phyloP scores from a whole-genome alignment of 2,113 vertebrate genomes.

The Dicrurus megarhynchus region DNA sequence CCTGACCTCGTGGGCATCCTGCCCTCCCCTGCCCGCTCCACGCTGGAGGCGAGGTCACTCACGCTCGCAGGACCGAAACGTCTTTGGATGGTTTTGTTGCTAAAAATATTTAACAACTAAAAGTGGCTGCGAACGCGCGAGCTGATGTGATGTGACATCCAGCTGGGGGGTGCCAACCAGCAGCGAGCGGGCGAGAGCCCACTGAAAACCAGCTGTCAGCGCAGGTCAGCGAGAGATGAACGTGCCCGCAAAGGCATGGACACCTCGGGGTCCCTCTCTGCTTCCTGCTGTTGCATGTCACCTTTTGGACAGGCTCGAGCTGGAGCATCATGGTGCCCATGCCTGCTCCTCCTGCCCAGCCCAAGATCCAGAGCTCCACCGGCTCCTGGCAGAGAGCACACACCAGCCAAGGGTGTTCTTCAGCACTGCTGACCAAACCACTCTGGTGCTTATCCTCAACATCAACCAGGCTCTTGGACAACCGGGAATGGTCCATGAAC shows the following conservation, averaged over 20 bases:
- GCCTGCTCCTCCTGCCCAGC: not conserved
- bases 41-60: not conserved
- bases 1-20: rapidly evolving
- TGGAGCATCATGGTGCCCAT: rapidly evolving
- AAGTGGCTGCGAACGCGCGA: rapidly evolving
- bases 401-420: not conserved
- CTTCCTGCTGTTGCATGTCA: not conserved
- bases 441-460: not conserved
- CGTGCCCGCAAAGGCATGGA: not conserved
- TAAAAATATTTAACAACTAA: not conserved
- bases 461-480: not conserved
- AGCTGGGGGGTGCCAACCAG: conserved; percentile 35
- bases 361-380: not conserved
- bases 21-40: not conserved
- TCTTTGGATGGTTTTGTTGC: not conserved
- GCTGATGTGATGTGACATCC: conserved; percentile 33
- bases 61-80: not conserved
- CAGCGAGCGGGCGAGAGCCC: not conserved
- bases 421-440: not conserved
- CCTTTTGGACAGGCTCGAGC: rapidly evolving
- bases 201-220: conserved; percentile 18
- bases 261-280: not conserved
- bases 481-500: rapidly evolving
- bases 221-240: not conserved
- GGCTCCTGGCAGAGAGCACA: not conserved